A percentile compares a stretch with the other conserved stretches of the same genome.
Evolutionary conservation across 2,888 invertebrate genomes (phyloP).

Genomic region (Acanthopleura granulata): DNA sequence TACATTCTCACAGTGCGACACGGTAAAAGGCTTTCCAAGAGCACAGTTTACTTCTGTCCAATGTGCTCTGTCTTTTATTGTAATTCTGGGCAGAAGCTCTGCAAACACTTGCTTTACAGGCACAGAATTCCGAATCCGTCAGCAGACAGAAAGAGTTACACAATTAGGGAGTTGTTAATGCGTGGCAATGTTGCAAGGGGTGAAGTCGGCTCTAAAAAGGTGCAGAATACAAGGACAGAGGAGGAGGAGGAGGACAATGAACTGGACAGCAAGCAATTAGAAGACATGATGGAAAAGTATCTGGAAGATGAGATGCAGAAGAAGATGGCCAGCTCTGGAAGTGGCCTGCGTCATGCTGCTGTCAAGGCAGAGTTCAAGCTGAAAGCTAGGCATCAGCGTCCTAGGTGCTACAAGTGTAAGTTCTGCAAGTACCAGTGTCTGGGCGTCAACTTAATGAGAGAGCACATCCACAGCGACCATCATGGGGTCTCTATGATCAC

Average conservation of each 20-base stretch:
- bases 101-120: too few relatives aligned
- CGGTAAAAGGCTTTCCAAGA: too few relatives aligned
- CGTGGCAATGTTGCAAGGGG: not conserved
- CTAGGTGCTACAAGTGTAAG: slow-evolving; percentile 38
- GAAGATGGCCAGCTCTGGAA: slow-evolving; percentile 24
- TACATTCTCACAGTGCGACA: not conserved
- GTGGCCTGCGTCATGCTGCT: slow-evolving; percentile 39
- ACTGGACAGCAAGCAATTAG: slow-evolving; percentile 31
- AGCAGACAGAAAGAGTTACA: not conserved
- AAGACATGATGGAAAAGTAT: slow-evolving; percentile 36
- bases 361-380: slow-evolving; percentile 35
- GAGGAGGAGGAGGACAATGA: slow-evolving; percentile 21
- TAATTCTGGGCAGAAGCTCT: too few relatives aligned
- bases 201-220: not conserved
- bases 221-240: slow-evolving; percentile 21
- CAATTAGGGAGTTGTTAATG: not conserved
- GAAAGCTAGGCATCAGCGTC: slow-evolving; percentile 32
- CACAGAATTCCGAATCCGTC: not conserved
- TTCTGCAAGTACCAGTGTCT: slow-evolving; percentile 35
- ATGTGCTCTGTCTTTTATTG: too few relatives aligned
- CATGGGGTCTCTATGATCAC: not conserved
- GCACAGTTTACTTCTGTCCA: too few relatives aligned
- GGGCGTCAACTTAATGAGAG: slow-evolving; percentile 37
- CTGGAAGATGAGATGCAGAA: slow-evolving; percentile 31
- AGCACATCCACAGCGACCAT: slow-evolving; percentile 34